These are phyloP conservation scores for Rhineura floridana DNA, from an alignment of 2,113 vertebrate species.

Conservation along the genomic window DNA sequence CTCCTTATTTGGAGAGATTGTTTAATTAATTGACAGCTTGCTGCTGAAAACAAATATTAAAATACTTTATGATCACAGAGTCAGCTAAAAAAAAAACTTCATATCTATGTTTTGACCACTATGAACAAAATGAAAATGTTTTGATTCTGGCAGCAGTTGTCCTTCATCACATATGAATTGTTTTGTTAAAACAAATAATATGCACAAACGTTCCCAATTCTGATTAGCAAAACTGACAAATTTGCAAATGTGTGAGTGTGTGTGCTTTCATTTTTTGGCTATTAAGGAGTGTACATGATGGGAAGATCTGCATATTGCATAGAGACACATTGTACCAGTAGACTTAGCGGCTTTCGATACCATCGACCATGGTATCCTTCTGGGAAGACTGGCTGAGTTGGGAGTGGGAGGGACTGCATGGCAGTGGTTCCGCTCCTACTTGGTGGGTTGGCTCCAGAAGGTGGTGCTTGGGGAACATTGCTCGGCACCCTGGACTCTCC, in stretches of 20 bases:
- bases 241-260: too few species aligned
- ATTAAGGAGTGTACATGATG: neutral
- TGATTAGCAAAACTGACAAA: neutral
- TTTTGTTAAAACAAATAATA: neutral
- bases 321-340: neutral
- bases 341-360: too few species aligned
- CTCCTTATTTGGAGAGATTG: slow-evolving; percentile 2
- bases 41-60: neutral
- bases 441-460: too few species aligned
- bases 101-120: neutral
- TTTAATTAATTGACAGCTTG: slow-evolving; percentile 11
- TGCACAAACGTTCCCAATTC: too few species aligned
- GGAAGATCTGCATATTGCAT: neutral
- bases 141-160: neutral
- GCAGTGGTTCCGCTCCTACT: too few species aligned
- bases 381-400: too few species aligned
- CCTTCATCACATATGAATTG: neutral
- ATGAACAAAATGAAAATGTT: neutral
- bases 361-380: too few species aligned
- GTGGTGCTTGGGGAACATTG: too few species aligned
- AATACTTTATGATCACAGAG: neutral
- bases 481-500: too few species aligned
- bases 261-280: neutral
- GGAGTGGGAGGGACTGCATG: too few species aligned
- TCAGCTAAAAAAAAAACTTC: neutral